A percentile compares a stretch with the other conserved stretches of the same genome.
These are phyloP conservation scores for Sebastiscus albofasciatus DNA, from an alignment of 2,797 vertebrate species.

Conservation along the genomic window DNA sequence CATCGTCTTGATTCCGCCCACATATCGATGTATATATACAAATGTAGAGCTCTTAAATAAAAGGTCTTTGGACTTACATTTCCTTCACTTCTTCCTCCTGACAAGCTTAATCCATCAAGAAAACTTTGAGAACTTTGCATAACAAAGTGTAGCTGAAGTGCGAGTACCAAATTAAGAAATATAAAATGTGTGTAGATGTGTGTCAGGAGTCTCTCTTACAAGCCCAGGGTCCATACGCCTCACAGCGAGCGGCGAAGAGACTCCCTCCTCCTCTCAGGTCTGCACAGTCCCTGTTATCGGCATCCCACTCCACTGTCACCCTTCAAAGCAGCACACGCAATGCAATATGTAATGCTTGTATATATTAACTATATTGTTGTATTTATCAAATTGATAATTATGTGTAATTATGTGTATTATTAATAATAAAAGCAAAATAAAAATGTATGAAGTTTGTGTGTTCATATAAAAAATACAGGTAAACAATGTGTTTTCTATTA, in stretches of 20 bases:
- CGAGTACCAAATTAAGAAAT: neutral
- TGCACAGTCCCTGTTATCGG: slow-evolving; percentile 66
- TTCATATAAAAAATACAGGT: neutral
- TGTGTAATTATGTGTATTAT: too few relatives aligned
- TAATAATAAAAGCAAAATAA: slow-evolving; percentile 29
- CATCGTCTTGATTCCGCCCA: neutral
- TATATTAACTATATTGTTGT: neutral
- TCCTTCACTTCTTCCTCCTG: neutral
- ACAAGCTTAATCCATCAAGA: neutral
- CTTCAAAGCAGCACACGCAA: slow-evolving; percentile 9
- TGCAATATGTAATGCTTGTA: neutral
- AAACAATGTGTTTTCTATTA: neutral
- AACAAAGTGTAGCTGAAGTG: neutral
- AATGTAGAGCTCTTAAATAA: neutral
- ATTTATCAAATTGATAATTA: too few relatives aligned
- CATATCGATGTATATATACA: neutral
- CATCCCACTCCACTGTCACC: slow-evolving; percentile 52
- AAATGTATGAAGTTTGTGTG: neutral
- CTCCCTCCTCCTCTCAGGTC: slow-evolving; percentile 66
- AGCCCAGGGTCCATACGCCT: slow-evolving; percentile 41
- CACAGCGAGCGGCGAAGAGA: slow-evolving; percentile 52
- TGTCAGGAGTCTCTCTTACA: slow-evolving; percentile 49
- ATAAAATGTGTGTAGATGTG: neutral
- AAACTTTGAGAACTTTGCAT: neutral
- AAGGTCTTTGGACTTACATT: neutral